Evolutionary conservation across 2,113 vertebrate species (phyloP), one percentile per base, ranked within the genome.

Genomic region (Oxyruncus cristatus): DNA sequence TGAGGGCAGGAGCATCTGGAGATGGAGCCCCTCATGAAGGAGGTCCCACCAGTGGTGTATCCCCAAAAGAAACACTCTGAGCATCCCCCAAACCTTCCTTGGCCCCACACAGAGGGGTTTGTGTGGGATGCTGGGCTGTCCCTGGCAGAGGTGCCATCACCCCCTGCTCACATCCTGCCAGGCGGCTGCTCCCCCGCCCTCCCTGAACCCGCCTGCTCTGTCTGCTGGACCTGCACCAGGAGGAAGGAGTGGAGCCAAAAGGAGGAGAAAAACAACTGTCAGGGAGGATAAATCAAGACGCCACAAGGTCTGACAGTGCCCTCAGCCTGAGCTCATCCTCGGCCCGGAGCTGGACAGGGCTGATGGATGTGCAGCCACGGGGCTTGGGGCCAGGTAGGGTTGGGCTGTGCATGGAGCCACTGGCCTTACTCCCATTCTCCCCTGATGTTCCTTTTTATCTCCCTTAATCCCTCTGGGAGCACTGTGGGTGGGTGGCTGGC

Each of bases 151-250:
- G 3, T 44, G 26, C 28, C n/a, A 7, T 20, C 37, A 4, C 14
- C 7, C 68, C 16, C 70, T 26, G 30, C 46, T 39, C 4, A 17
- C 49, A 24, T 26, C 63, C 1, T 37, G n/a, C 58, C 61, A 21
- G 37, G 21, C 9, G 7, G 23, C 7, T 1, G 20, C 37, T 39
- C 35, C 8, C 81, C 49, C 2, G 3, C 47, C 61, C 41, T 24
- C 61, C 61, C n/a, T 14, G 0, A 30, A 18, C 14, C 42, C 2
- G 0, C 24, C 20, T 20, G 21, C 26, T 83, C 26, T 4, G 1
- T 17, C 37, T 22, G 66, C 58, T 62, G 13, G 46, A 44, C 33
- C 46, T n/a, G 24, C 52, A 6, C 8, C 2, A 1, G 46, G 50
- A 56, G 44, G 24, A 14, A 9, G 56, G 28, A 66, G 8, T 5